Evolutionary conservation across 2,113 vertebrate genomes (phyloP).

Genomic region (Ceratotherium simum): DNA sequence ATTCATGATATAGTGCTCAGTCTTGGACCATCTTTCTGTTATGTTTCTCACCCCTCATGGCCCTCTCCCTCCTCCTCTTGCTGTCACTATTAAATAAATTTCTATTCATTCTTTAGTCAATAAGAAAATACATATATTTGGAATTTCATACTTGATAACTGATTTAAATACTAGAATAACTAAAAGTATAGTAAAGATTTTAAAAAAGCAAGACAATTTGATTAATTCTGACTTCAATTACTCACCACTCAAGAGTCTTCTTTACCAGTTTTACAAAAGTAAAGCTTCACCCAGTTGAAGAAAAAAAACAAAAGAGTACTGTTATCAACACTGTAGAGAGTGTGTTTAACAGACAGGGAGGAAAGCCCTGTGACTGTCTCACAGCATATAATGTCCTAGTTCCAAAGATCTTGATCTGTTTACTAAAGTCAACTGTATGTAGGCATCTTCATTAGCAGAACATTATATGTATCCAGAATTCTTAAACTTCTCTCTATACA

Average conservation of each 20-base stretch:
- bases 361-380: not conserved
- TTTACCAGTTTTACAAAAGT: not conserved
- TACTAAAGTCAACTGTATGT: fast-evolving
- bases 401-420: too few relatives aligned
- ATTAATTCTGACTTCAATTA: not conserved
- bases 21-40: not conserved
- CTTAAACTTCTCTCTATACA: not conserved
- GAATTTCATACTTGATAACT: not conserved
- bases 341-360: fast-evolving
- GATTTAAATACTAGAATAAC: not conserved
- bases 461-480: too few relatives aligned
- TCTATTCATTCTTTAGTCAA: not conserved
- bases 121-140: not conserved
- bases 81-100: not conserved
- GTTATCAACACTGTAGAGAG: not conserved
- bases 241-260: not conserved
- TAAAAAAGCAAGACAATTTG: not conserved
- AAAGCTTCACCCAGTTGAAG: not conserved
- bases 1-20: not conserved
- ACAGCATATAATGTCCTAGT: fast-evolving
- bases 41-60: too few relatives aligned
- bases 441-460: not conserved
- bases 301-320: too few relatives aligned
- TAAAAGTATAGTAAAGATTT: not conserved
- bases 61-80: not conserved